Evolutionary conservation across 2,888 invertebrate species (phyloP), one percentile per base, ranked within the genome.

Genomic region (Lydus trimaculatus): DNA sequence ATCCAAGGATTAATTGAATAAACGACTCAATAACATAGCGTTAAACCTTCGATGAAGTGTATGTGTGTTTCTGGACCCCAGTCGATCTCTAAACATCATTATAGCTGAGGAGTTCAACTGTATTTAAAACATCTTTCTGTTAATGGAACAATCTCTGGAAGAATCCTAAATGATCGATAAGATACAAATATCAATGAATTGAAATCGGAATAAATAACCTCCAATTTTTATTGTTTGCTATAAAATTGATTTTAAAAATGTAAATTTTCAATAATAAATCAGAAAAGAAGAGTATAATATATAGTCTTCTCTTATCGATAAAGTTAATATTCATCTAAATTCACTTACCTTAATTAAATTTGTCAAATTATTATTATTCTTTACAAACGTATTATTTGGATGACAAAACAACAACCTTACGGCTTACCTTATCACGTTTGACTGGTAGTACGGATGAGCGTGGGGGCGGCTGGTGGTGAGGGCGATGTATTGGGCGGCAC

Each of bases 381-480:
- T 33, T 9, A 11, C n/a, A n/a, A n/a, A n/a, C n/a, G n/a, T n/a
- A n/a, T n/a, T n/a, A n/a, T n/a, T n/a, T n/a, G n/a, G n/a, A n/a
- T 17, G 43, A 7, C 48, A 48, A 48, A 48, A 48, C 20, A 43
- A 43, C n/a, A 48, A 48, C 48, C 20, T 48, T 48, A 8, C 48
- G 11, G 48, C 48, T 48, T 48, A 48, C 81, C 78, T 75, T 70
- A 79, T 82, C 81, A 81, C 78, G 80, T 76, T 75, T 79, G 76
- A 74, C 81, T 81, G 66, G 75, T 72, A 25, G 75, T 75, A 63
- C 73, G 72, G 15, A 75, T 64, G 9, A 69, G 72, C 33, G 68
- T 63, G 65, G 71, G 61, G 64, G 67, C 61, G 65, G 66, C 59
- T 33, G 72, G 72, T 20, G 72, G 72, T 43, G 73, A 66, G 58